Base-by-base conservation (phyloP, 2,113 vertebrate species). In the Jaculus jaculus region DNA sequence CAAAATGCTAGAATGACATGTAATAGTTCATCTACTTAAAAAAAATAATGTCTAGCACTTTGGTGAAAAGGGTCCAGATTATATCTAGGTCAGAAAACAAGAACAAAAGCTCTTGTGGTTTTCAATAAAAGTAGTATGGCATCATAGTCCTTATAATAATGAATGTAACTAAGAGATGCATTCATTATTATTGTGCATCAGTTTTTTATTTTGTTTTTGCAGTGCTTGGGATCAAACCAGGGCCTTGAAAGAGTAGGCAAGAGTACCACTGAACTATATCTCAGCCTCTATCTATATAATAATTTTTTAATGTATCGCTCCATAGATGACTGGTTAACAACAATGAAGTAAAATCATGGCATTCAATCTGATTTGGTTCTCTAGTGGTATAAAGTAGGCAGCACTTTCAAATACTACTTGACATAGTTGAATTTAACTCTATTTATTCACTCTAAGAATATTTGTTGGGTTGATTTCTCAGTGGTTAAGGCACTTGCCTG, bases 41-140 rank as follows among this genome's bases (percentile, higher is more conserved):
- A 89, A 86, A 58, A 47, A 63, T 39, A 83, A 65, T 10, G 71
- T 39, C 34, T 47, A 92, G 83, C 42, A 92, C 92, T 86, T 80
- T n/a, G 17, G 10, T 74, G 18, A 47, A 90, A 92, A 79, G 18
- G 61, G 7, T 83, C 24, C 23, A 93, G 28, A 88, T 42, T 95
- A 8, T 74, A 39, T 61, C 23, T 73, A 87, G 9, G 18, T 73
- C 17, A 89, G 58, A 60, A 93, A 74, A 3, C 90, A 78, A 69
- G 37, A 75, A 96, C 23, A 2, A 92, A 72, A 92, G 9, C 0
- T 3, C 32, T 84, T 92, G 47, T 54, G 3, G 65, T 77, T 87
- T 60, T 68, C 32, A 89, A 10, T 20, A 73, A 91, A 92, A 21
- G 26, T 51, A 79, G 24, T 26, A 73, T 91, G 28, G 73, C 1